These are phyloP conservation scores for Paedocypris sp. DNA, from an alignment of 2,113 vertebrate species.

Conservation along the genomic window DNA sequence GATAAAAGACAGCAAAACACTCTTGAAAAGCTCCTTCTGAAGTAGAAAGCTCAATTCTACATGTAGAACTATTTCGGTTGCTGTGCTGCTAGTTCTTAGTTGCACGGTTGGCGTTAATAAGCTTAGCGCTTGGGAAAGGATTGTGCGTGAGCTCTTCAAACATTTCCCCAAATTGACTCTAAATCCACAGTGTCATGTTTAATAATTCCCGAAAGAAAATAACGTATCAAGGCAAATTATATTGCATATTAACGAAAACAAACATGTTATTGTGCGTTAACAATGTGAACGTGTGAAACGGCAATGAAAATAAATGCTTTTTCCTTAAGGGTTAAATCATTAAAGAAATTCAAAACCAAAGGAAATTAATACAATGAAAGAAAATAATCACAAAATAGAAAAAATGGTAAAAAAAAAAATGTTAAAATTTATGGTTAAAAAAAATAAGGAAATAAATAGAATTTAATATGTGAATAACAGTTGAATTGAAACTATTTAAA, in stretches of 20 bases:
- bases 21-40: too few relatives aligned
- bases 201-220: constrained; percentile 4
- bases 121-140: constrained; percentile 26
- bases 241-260: too few relatives aligned
- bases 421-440: too few relatives aligned
- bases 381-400: neutral
- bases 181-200: neutral
- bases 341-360: too few relatives aligned
- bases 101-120: constrained; percentile 30
- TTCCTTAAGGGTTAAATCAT: too few relatives aligned
- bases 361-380: constrained; percentile 1
- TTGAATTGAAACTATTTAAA: too few relatives aligned
- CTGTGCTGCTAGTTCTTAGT: constrained; percentile 1
- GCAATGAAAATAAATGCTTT: too few relatives aligned
- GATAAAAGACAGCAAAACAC: constrained; percentile 22
- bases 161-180: constrained; percentile 22
- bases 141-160: constrained; percentile 5
- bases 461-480: too few relatives aligned
- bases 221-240: neutral
- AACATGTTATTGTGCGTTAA: neutral
- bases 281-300: neutral
- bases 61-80: constrained; percentile 1
- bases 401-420: too few relatives aligned
- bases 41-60: too few relatives aligned
- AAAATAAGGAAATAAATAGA: neutral